phyloP scores from a whole-genome alignment of 2,888 invertebrate species.

The Agriopis aurantiaria region DNA sequence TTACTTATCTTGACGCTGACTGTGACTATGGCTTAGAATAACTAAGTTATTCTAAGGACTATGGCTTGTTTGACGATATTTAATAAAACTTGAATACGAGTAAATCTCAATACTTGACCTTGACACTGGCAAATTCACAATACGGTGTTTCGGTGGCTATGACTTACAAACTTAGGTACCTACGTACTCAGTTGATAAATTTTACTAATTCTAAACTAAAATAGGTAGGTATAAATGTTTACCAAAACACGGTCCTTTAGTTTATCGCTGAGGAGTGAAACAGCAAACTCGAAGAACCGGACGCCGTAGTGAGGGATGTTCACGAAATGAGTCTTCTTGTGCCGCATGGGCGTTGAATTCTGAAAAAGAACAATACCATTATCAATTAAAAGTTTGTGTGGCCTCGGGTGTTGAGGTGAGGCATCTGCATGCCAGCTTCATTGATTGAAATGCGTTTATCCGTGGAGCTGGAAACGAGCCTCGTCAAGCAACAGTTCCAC shows the following conservation, averaged over 20 bases:
- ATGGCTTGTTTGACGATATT: too few species aligned
- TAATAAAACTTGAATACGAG: too few species aligned
- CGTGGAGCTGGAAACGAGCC: neutral
- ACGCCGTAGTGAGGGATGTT: conserved; percentile 94
- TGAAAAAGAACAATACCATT: conserved; percentile 66
- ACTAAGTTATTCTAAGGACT: too few species aligned
- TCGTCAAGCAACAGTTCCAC: conserved; percentile 51
- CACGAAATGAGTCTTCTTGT: conserved; percentile 95
- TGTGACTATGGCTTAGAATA: too few species aligned
- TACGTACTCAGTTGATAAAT: too few species aligned
- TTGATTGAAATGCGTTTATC: conserved; percentile 86
- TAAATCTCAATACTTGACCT: too few species aligned
- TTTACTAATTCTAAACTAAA: too few species aligned
- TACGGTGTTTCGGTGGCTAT: too few species aligned
- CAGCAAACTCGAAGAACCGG: conserved; percentile 93
- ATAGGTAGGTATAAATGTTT: conserved; percentile 46
- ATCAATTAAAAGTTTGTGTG: conserved; percentile 84
- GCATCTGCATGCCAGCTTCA: conserved; percentile 92
- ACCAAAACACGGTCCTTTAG: conserved; percentile 93
- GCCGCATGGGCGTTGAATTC: conserved; percentile 96
- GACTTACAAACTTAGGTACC: too few species aligned
- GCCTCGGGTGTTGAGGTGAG: conserved; percentile 93
- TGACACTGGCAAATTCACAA: too few species aligned
- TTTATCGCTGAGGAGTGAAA: conserved; percentile 94
- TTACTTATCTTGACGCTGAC: too few species aligned